Conservation (phyloP, 37 sponge, comb jelly and placozoan genomes). For the Mnemiopsis leidyi region DNA sequence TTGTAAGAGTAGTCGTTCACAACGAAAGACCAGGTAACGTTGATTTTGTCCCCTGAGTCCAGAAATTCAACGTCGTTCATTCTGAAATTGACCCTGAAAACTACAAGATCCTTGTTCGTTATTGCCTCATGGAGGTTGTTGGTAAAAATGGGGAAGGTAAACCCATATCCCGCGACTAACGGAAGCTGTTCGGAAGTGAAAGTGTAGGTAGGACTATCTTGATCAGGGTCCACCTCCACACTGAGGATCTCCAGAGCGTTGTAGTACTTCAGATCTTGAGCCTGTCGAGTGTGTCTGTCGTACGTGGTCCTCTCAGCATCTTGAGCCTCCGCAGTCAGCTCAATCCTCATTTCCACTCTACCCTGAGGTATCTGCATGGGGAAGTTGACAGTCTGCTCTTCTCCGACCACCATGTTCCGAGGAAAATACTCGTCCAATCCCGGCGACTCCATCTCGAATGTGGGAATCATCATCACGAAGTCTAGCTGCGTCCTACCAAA, state of each 20-base stretch:
- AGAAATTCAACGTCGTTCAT: conserved; percentile 59
- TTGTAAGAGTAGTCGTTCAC: conserved; percentile 34
- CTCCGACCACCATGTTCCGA: conserved; percentile 47
- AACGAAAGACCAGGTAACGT: conserved; percentile 36
- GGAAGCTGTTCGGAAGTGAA: not conserved
- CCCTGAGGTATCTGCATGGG: conserved; percentile 63
- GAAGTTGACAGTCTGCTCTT: not conserved
- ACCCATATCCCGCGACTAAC: conserved; percentile 14
- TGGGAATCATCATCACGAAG: conserved; percentile 56
- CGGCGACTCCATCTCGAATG: conserved; percentile 1
- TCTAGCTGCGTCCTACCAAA: conserved; percentile 19
- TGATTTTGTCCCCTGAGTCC: conserved; percentile 29
- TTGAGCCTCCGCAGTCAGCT: conserved; percentile 47
- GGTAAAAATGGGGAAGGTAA: conserved; percentile 1
- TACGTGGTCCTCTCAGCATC: not conserved
- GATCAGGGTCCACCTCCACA: not conserved
- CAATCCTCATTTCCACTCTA: not conserved
- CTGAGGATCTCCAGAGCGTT: not conserved
- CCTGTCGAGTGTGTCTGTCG: conserved; percentile 10
- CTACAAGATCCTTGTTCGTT: not conserved
- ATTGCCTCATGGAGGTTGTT: conserved; percentile 30
- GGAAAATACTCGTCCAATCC: conserved; percentile 41
- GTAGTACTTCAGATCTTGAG: conserved; percentile 5
- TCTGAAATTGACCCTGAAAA: not conserved
- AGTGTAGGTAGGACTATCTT: not conserved